These are phyloP conservation scores for Marcusenius ussheri DNA, from an alignment of 2,113 vertebrate species.

Conservation along the genomic window DNA sequence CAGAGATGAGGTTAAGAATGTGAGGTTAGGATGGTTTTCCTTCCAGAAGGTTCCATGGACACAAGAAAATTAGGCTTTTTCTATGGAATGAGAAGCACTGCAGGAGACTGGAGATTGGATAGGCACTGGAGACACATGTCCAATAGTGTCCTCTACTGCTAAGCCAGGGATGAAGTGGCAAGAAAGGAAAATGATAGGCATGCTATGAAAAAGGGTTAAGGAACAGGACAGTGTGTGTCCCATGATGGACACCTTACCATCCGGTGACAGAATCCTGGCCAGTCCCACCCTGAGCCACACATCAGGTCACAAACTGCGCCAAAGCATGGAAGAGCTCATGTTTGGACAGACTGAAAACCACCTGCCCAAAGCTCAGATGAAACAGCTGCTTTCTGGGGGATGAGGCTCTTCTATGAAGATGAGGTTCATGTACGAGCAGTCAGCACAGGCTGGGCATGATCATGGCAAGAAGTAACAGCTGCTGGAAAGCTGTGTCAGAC, in stretches of 20 bases:
- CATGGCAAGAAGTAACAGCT: background rate
- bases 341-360: background rate
- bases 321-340: background rate
- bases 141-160: background rate
- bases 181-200: background rate
- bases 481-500: background rate
- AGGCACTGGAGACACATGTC: background rate
- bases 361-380: constrained; percentile 24
- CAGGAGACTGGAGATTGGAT: background rate
- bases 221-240: background rate
- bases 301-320: background rate
- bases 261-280: background rate
- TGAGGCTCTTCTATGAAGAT: constrained; percentile 18
- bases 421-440: background rate
- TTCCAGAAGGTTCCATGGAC: background rate
- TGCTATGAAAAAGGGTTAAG: background rate
- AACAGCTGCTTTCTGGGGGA: constrained; percentile 8
- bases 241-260: constrained; percentile 1
- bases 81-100: background rate
- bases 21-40: background rate
- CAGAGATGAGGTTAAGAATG: background rate
- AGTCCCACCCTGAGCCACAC: background rate
- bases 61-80: background rate
- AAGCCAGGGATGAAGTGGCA: background rate
- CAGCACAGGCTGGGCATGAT: background rate